Conservation (phyloP, 2,113 vertebrate genomes). For the Ciconia boyciana region DNA sequence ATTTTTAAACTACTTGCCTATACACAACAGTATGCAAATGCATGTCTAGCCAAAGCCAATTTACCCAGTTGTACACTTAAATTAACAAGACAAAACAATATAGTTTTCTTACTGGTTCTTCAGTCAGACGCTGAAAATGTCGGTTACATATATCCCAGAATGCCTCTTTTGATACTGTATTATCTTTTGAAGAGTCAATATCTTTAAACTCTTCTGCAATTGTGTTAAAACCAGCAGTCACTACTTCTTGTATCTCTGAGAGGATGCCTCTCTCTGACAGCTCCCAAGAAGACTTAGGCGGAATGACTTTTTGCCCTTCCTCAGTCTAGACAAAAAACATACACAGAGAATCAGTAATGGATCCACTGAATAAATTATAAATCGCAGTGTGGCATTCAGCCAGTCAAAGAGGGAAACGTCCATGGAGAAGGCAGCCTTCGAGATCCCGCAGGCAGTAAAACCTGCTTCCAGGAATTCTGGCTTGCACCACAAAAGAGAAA, state of each 20-base stretch:
- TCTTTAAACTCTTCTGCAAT: slow-evolving; percentile 66
- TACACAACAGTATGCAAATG: neutral
- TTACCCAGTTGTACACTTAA: neutral
- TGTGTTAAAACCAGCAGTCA: slow-evolving; percentile 36
- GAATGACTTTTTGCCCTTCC: slow-evolving; percentile 63
- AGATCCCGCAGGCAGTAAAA: neutral
- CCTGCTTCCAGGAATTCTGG: slow-evolving; percentile 17
- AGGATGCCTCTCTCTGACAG: slow-evolving; percentile 55
- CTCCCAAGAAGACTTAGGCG: slow-evolving; percentile 21
- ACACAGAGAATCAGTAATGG: slow-evolving; percentile 26
- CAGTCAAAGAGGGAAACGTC: neutral
- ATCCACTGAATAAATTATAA: neutral
- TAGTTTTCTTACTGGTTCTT: slow-evolving; percentile 67
- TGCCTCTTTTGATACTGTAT: slow-evolving; percentile 56
- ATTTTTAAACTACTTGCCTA: neutral
- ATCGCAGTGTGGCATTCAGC: neutral
- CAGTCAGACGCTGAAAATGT: slow-evolving; percentile 67
- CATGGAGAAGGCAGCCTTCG: neutral
- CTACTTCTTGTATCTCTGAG: slow-evolving; percentile 47
- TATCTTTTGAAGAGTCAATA: slow-evolving; percentile 43
- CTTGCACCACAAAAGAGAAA: slow-evolving; percentile 22
- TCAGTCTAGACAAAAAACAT: slow-evolving; percentile 63
- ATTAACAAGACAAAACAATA: neutral
- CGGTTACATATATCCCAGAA: slow-evolving; percentile 65
- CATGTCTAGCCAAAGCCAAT: neutral